phyloP scores from a whole-genome alignment of 1,140 invertebrate genomes.

The Tribolium castaneum region DNA sequence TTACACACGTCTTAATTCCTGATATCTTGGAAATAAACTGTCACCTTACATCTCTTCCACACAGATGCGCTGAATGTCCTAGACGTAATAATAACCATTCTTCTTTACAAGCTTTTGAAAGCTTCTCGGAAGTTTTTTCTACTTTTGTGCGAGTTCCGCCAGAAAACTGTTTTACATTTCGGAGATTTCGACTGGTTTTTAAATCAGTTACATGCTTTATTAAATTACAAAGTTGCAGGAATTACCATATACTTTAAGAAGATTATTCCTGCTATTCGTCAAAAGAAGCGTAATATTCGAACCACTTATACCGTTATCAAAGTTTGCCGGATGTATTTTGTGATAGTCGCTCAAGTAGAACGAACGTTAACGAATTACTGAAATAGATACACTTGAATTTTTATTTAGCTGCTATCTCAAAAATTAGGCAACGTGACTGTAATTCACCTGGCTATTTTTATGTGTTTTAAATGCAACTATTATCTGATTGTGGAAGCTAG shows the following conservation, averaged over 20 bases:
- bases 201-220: not conserved
- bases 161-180: not conserved
- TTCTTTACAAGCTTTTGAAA: not conserved
- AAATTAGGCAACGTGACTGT: not conserved
- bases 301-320: not conserved
- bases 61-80: not conserved
- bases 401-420: not conserved
- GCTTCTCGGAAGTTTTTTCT: not conserved
- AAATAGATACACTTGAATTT: slow-evolving; percentile 26
- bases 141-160: not conserved
- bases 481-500: no score
- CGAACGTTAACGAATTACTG: not conserved
- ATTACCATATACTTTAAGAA: not conserved
- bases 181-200: not conserved
- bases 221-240: not conserved
- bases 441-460: not conserved
- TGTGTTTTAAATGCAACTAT: not conserved
- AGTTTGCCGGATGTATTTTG: slow-evolving; percentile 20
- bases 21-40: not conserved
- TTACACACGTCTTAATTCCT: not conserved
- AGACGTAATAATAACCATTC: not conserved
- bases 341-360: slow-evolving; percentile 12
- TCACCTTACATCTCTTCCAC: not conserved
- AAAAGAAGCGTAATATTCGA: not conserved
- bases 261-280: not conserved